Percentiles rank a stretch among this genome's conserved stretches.
Evolutionary conservation across 2,113 vertebrate species (phyloP).

Genomic region (Caloenas nicobarica): DNA sequence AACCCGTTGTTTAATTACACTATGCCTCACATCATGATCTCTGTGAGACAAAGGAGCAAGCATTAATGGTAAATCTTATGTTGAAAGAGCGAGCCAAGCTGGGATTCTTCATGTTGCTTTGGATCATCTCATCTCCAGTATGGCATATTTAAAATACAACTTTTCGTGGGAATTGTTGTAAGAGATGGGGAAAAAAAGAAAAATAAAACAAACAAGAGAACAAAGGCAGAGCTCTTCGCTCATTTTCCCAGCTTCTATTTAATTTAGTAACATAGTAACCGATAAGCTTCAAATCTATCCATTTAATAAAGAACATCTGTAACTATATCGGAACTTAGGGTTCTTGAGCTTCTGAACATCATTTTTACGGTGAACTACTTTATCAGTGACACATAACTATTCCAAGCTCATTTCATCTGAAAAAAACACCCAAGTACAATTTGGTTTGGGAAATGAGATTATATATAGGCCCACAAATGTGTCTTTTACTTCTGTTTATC

Average conservation of each 20-base stretch:
- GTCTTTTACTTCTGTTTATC: neutral
- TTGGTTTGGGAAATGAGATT: neutral
- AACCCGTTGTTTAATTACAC: neutral
- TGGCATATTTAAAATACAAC: rapidly evolving
- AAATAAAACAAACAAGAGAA: neutral
- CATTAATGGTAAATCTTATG: rapidly evolving
- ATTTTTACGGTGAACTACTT: neutral
- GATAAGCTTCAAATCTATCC: neutral
- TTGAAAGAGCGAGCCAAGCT: neutral
- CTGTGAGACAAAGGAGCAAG: neutral
- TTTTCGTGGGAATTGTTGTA: neutral
- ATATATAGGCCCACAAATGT: neutral
- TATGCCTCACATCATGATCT: neutral
- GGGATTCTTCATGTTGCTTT: neutral
- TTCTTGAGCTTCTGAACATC: neutral
- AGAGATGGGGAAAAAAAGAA: neutral
- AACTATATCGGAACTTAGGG: neutral
- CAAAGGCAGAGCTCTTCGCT: neutral
- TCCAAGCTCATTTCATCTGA: neutral
- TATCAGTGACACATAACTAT: neutral
- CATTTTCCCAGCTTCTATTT: neutral
- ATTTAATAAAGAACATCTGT: neutral
- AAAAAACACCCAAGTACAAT: neutral
- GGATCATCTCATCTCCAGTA: neutral
- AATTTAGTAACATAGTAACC: neutral